These are phyloP conservation scores for Mesaphorura yosii DNA, from an alignment of 1,140 invertebrate genomes.

Conservation along the genomic window DNA sequence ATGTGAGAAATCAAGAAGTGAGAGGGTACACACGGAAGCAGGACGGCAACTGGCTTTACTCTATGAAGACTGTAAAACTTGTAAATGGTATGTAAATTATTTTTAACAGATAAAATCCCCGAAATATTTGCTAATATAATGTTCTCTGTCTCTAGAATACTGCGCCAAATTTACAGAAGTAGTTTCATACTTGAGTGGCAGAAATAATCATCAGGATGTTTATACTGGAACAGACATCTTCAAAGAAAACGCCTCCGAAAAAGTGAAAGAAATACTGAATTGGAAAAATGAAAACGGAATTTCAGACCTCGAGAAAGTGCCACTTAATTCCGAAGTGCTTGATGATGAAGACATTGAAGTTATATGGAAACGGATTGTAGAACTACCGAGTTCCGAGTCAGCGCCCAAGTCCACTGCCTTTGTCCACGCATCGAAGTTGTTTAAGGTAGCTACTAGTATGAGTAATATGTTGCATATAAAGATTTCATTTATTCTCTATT, in stretches of 20 bases:
- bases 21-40: conserved; percentile 64
- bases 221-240: conserved; percentile 22
- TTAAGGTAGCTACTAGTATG: background rate
- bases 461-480: background rate
- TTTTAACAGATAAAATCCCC: too few relatives aligned
- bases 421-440: too few relatives aligned
- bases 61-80: conserved; percentile 57
- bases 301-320: conserved; percentile 16
- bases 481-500: conserved; percentile 8
- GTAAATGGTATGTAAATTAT: conserved; percentile 38
- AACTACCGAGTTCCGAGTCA: too few relatives aligned
- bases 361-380: conserved; percentile 19
- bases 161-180: conserved; percentile 58
- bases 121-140: too few relatives aligned
- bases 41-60: conserved; percentile 63
- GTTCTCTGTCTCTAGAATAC: conserved; percentile 41
- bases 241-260: conserved; percentile 9
- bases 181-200: conserved; percentile 45
- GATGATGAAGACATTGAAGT: conserved; percentile 29
- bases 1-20: conserved; percentile 60
- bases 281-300: conserved; percentile 24
- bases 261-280: conserved; percentile 17
- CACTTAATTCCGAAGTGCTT: conserved; percentile 22
- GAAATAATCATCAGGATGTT: conserved; percentile 1
- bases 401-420: too few relatives aligned